Evolutionary conservation across 64 coral and sea anemone species (phyloP), one percentile per base, ranked within the genome.

Genomic region (Porites lutea): DNA sequence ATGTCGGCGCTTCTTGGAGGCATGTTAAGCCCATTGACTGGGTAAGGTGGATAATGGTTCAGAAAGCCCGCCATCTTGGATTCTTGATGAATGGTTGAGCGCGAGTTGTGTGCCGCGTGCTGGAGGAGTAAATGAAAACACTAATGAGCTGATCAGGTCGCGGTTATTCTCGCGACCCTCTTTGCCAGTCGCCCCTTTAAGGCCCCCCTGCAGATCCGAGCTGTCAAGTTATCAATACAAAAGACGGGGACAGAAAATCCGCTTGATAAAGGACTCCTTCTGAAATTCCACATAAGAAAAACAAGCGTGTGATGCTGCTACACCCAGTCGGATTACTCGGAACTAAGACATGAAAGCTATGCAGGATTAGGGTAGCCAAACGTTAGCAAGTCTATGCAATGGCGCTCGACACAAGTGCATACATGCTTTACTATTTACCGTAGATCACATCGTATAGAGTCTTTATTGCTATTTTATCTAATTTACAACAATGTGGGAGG

Each of bases 401-500:
- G 19, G 50, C 75, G 81, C 69, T 84, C 46, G 16, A 69, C 16
- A 48, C 63, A 16, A 84, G 19, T 10, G 61, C 16, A 21, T 21
- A n/a, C 8, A 52, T 15, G 75, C 50, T 49, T 13, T 55, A 55
- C 75, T 2, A 75, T 57, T 83, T 89, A 55, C 57, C 65, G 48
- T 18, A 59, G 59, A 83, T 79, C 79, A 37, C 27, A 37, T 11
- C 16, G 59, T 16, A 59, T 48, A 75, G 82, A 64, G 69, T 61
- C 84, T 60, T 68, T 75, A 71, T 87, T 87, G 77, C 77, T 95
- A 43, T 83, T 61, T 90, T 95, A 64, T 91, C 64, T 68, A 68
- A 86, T 59, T 76, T 94, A 94, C 67, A 91, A 80, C 92, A 88
- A 97, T 97, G 95, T 94, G 92, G 95, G 95, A 91, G 92, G 92